Evolutionary conservation across 2,888 invertebrate species (phyloP), one percentile per base, ranked within the genome.

Genomic region (Chelonus formosanus): DNA sequence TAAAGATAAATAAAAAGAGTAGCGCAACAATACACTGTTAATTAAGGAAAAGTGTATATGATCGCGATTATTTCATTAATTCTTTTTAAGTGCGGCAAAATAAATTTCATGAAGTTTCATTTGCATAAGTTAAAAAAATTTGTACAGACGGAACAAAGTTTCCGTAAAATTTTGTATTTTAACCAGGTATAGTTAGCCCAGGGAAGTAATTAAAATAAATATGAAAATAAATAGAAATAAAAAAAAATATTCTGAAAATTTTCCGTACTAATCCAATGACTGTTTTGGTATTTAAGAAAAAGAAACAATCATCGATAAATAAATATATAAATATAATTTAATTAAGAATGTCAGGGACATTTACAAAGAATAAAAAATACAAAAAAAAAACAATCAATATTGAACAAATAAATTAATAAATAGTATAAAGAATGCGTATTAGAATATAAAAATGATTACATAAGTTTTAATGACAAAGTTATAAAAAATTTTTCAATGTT

Each of bases 91-190:
- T 20, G 20, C 36, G 65, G 60, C 56, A 68, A 53, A 68, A 71
- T 55, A 50, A 71, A 75, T 72, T 73, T 65, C 31, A 34, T 47
- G 40, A 48, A 53, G 47, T 20, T 20, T 20, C 20, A 20, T 20
- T 20, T 20, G 20, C 20, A 20, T 20, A 20, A 20, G 20, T 20
- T 20, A 20, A 20, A 20, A 20, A 57, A 65, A 57, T 59, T 64
- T 81, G 80, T 82, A 81, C 79, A 82, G 76, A 69, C 73, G 71
- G 76, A 20, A 20, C 48, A 57, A 54, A 66, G 67, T 76, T 69
- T 74, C 74, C 72, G 74, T 73, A 67, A 78, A 74, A 64, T 70
- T 71, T 72, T 66, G 61, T 69, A 71, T 69, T 71, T 70, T 68
- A 68, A 59, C 65, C 65, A 65, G 62, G 65, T 66, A 68, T 67